Evolutionary conservation across 92 coral and sea anemone genomes (phyloP), one percentile per base, ranked within the genome.

Genomic region (Porites divaricata): DNA sequence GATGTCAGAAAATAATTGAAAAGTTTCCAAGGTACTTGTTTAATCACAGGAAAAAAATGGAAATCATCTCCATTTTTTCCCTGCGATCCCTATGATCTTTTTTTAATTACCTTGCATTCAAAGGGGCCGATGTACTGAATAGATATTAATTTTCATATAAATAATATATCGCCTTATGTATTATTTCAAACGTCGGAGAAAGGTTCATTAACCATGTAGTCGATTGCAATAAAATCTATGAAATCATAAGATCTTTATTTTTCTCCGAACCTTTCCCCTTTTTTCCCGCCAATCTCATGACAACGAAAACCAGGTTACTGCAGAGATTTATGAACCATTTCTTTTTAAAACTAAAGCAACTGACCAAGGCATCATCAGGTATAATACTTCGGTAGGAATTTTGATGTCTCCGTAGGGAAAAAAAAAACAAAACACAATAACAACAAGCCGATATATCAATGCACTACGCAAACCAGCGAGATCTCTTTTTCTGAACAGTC

Each of bases 111-210:
- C 20, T 50, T 78, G 73, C 50, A 68, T 65, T 14, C 16, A 23
- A 23, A 48, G 0, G 41, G 17, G 57, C n/a, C 67, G 67, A 52
- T 23, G 65, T 35, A 67, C 4, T 20, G 24, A 26, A 69, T 28
- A 41, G 28, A 12, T 19, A 80, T 56, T 80, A 54, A 70, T 80
- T 78, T 66, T 65, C 19, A 68, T 53, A 12, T 57, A 70, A 65
- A 65, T 20, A 49, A 78, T 35, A 62, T 12, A n/a, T 48, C 63
- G 15, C 73, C 66, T 49, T 9, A 13, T 8, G 6, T 8, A 6
- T 21, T 17, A 35, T 21, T 59, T 64, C 51, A 5, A 35, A 64
- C 15, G 83, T 50, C 61, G 61, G 73, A 49, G 66, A 52, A 8
- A 54, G 13, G 52, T 49, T 65, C 19, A 67, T 49, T 67, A 53